Evolutionary conservation across 2,888 invertebrate species (phyloP), one percentile per base, ranked within the genome.

Genomic region (Rhagophthalmus giganteus): DNA sequence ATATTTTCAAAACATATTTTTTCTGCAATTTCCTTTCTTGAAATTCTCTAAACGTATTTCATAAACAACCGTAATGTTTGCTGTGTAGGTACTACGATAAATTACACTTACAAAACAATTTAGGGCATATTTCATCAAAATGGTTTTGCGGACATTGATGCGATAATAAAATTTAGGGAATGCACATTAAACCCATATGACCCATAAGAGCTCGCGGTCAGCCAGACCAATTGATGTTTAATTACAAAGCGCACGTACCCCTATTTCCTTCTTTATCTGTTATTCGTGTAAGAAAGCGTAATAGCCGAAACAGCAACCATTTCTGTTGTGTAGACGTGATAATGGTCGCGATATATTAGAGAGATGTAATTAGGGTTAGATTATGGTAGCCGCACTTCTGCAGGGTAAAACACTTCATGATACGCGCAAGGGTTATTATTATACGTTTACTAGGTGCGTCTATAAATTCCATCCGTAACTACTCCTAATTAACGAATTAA

Each of bases 131-230:
- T 50, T 64, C 64, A 64, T 60, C 54, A 33, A 51, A 62, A 62
- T 59, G 59, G 59, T 54, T 60, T 58, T 60, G 61, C 57, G 59
- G 62, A 64, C 62, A 58, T 61, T 67, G 67, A 68, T 69, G 67
- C 64, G 59, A 62, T 65, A 68, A 69, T 70, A 70, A 70, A 70
- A 70, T 70, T 65, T 61, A 57, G 61, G 64, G 69, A 66, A 70
- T 68, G 65, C 65, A 60, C 68, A 70, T 70, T 70, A 70, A 68
- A 66, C 64, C 64, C 70, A 68, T 61, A 64, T 61, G 70, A 66
- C 67, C 67, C 69, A 63, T 68, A 67, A 68, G 68, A 65, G 67
- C 63, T 60, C 57, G 66, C 63, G 67, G 66, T 65, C 63, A 62
- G 52, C 41, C 45, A 59, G 54, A 60, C 62, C 65, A 66, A 68